Percentiles rank a stretch among this genome's conserved stretches.
Evolutionary conservation across 1,140 invertebrate species (phyloP).

Genomic region (Patella vulgata): DNA sequence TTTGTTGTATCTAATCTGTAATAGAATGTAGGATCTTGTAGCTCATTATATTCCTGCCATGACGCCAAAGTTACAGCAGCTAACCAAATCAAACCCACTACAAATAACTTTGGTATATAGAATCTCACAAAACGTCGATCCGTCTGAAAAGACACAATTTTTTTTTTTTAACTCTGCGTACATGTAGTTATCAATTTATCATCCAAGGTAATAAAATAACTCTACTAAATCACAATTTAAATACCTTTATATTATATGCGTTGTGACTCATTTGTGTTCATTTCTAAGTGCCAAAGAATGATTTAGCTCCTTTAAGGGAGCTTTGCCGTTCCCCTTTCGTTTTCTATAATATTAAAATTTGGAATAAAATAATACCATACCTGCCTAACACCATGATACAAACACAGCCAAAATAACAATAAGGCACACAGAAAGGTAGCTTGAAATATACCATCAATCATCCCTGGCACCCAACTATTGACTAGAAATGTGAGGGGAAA

Average conservation of each 20-base stretch:
- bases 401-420: conserved; percentile 92
- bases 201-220: background rate
- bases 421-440: conserved; percentile 88
- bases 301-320: too few relatives aligned
- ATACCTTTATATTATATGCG: background rate
- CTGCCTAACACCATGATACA: conserved; percentile 94
- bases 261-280: too few relatives aligned
- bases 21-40: conserved; percentile 91
- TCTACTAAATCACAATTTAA: background rate
- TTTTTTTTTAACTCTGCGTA: conserved; percentile 10
- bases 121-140: conserved; percentile 86
- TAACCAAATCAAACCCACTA: conserved; percentile 89
- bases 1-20: conserved; percentile 87
- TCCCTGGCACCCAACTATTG: conserved; percentile 89
- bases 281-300: background rate
- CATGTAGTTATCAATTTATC: background rate
- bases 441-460: conserved; percentile 90
- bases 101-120: conserved; percentile 89
- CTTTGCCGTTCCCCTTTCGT: too few relatives aligned
- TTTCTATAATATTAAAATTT: too few relatives aligned
- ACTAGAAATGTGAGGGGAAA: conserved; percentile 91
- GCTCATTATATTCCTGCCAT: conserved; percentile 89
- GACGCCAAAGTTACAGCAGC: conserved; percentile 85
- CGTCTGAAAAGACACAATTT: conserved; percentile 79
- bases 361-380: conserved; percentile 72